Percentiles rank a stretch among this genome's conserved stretches.
phyloP scores from a whole-genome alignment of 1,140 invertebrate species.

The Aplysia californica region DNA sequence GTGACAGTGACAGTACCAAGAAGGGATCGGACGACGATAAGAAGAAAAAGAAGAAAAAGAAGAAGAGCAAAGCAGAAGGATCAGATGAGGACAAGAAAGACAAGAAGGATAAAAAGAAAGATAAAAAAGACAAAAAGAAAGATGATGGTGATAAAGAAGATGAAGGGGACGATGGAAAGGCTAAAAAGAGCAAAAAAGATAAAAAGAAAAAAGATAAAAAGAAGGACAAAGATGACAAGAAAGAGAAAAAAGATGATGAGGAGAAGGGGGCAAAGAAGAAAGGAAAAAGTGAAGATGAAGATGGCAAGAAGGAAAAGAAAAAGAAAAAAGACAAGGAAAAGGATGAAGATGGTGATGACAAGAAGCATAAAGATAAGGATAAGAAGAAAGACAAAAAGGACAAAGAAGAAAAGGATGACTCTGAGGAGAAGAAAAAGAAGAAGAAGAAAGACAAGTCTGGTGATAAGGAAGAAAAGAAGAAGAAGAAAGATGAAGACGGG shows the following conservation, averaged over 20 bases:
- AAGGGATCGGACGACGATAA: background rate
- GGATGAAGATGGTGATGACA: background rate
- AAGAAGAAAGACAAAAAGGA: background rate
- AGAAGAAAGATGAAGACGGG: background rate
- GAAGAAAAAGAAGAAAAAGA: slow-evolving; percentile 10
- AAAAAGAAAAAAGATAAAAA: background rate
- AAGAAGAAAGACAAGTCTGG: background rate
- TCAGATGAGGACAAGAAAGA: background rate
- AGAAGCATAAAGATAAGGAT: background rate
- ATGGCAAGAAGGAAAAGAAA: background rate
- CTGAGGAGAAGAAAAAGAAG: background rate
- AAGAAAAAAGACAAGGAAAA: background rate
- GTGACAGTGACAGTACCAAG: background rate
- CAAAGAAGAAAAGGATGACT: background rate
- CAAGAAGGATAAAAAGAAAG: background rate
- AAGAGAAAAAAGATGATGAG: background rate
- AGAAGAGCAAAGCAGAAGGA: background rate
- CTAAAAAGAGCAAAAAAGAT: background rate
- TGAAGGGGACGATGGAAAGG: background rate
- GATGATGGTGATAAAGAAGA: background rate
- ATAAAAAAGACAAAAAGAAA: background rate
- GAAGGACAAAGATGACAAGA: background rate
- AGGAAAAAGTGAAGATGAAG: slow-evolving; percentile 1
- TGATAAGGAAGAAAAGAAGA: background rate
- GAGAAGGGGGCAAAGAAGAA: slow-evolving; percentile 1